Evolutionary conservation across 2,113 vertebrate species (phyloP), one percentile per base, ranked within the genome.

Genomic region (Mohoua ochrocephala): DNA sequence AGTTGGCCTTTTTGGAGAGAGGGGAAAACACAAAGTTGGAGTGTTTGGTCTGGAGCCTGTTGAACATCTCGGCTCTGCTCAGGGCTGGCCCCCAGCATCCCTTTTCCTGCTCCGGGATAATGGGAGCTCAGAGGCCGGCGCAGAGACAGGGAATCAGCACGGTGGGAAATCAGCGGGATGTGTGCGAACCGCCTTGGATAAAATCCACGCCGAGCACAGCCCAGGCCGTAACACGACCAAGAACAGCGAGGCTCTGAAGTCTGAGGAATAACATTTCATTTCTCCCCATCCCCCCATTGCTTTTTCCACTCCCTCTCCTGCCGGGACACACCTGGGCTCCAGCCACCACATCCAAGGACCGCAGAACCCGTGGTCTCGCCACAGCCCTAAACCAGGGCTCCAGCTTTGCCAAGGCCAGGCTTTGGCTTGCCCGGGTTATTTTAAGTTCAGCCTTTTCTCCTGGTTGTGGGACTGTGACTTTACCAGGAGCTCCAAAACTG

Each of bases 101-200:
- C 87, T 57, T 74, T 96, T 86, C 92, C 86, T 96, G 86, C 95
- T 77, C 22, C 22, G 2, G 35, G 18, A 63, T 91, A 93, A 93
- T 86, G 79, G 92, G 85, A 97, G 78, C 94, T 87, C 64, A 71
- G 91, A 91, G 95, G 89, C 89, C 70, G 10, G 84, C 0, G 0
- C 42, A 19, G 90, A 92, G 77, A 39, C 74, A n/a, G 59, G 19
- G 23, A 88, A 85, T 53, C 79, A 35, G 91, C 92, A 85, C 3
- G 28, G 89, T 94, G 95, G 94, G 96, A 95, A 93, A 90, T 19
- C 90, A 93, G 91, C 11, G 35, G 87, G 94, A 84, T 91, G 84
- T 84, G 59, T 74, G 82, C 1, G 13, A 79, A 77, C 59, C 1
- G 45, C 27, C 67, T 93, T 77, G 92, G 92, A 91, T 60, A 91